These are phyloP conservation scores for Beris morrisii DNA, from an alignment of 2,888 invertebrate genomes.

Conservation along the genomic window DNA sequence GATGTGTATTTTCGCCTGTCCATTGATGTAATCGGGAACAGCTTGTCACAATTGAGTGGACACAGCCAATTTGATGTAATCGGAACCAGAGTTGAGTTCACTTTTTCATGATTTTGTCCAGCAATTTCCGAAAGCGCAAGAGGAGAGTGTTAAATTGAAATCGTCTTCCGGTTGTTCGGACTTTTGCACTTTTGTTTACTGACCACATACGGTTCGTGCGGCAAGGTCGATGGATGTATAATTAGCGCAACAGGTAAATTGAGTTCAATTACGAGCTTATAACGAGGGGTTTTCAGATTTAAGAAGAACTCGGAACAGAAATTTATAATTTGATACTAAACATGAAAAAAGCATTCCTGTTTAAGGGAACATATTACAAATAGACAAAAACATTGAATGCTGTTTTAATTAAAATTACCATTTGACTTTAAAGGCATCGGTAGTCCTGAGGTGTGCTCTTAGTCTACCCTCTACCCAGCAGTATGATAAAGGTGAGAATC, in stretches of 20 bases:
- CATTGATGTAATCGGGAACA: no score
- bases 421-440: no score
- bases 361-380: no score
- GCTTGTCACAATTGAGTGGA: conserved; percentile 24
- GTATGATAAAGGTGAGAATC: no score
- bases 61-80: conserved; percentile 23
- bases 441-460: no score
- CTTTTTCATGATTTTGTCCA: no score
- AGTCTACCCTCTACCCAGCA: no score
- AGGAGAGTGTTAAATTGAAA: conserved; percentile 10
- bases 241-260: conserved; percentile 1
- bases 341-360: no score
- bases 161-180: conserved; percentile 10
- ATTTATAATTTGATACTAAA: no score
- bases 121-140: not conserved
- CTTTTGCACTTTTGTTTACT: not conserved
- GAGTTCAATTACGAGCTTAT: not conserved
- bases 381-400: no score
- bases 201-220: not conserved
- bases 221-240: not conserved
- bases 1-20: not conserved
- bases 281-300: conserved; percentile 11
- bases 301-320: not conserved
- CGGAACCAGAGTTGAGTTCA: conserved; percentile 3
- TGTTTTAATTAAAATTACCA: no score